phyloP scores from a whole-genome alignment of 2,888 invertebrate genomes.

The Minunthozetes semirufus region DNA sequence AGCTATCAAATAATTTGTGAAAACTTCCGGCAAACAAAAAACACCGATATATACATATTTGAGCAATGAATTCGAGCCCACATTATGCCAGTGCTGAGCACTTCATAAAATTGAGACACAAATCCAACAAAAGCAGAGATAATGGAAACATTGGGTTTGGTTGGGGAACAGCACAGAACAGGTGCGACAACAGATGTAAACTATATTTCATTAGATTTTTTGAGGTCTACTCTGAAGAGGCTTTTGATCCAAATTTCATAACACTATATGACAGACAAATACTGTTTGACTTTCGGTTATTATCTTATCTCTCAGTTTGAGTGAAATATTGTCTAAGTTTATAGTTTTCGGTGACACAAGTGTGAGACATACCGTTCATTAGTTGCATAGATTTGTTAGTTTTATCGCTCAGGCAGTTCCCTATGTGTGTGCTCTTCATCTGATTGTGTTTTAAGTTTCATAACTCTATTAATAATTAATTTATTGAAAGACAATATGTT shows the following conservation, averaged over 20 bases:
- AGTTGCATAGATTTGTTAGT: too few species aligned
- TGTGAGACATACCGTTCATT: too few species aligned
- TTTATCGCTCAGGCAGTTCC: too few species aligned
- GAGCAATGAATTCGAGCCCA: neutral
- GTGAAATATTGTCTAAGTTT: too few species aligned
- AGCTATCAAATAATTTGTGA: too few species aligned
- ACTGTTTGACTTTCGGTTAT: neutral
- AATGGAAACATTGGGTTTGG: neutral
- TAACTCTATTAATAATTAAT: too few species aligned
- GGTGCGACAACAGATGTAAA: conserved; percentile 19
- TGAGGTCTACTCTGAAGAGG: neutral
- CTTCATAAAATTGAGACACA: neutral
- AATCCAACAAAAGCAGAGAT: neutral
- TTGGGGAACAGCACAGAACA: conserved; percentile 3
- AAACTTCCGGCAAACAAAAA: too few species aligned
- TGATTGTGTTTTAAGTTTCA: too few species aligned
- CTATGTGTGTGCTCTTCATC: too few species aligned
- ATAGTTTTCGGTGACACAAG: too few species aligned
- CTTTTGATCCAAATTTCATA: neutral
- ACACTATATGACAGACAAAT: neutral
- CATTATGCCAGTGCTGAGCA: neutral
- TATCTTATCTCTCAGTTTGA: neutral
- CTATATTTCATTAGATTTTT: neutral
- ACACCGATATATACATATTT: neutral
- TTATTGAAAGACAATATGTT: too few species aligned